These are phyloP conservation scores for Brachypterus glaber DNA, from an alignment of 2,888 invertebrate species.

Conservation along the genomic window DNA sequence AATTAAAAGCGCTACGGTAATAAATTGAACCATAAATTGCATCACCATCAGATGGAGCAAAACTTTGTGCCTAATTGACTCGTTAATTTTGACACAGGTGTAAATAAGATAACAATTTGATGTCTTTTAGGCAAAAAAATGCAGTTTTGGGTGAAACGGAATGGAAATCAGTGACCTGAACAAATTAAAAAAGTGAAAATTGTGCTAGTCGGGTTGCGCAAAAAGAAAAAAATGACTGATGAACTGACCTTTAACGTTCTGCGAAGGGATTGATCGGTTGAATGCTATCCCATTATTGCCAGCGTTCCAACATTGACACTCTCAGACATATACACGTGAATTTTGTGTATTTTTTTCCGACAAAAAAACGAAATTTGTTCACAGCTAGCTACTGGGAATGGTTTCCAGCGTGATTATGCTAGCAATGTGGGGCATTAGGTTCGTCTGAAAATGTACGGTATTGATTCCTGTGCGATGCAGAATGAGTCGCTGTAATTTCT, in stretches of 20 bases:
- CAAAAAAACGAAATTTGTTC: conserved; percentile 17
- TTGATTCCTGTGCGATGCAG: conserved; percentile 30
- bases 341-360: conserved; percentile 17
- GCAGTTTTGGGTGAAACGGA: no score
- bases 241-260: conserved; percentile 4
- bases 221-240: no score
- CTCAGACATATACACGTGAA: conserved; percentile 7
- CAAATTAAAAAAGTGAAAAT: no score
- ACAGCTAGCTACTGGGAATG: conserved; percentile 10
- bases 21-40: no score
- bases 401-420: conserved; percentile 21
- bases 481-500: not conserved
- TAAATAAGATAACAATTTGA: no score
- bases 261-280: not conserved
- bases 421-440: conserved; percentile 37
- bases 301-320: not conserved
- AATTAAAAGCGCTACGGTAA: no score
- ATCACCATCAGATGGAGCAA: no score
- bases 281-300: conserved; percentile 8
- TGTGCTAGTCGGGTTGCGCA: no score
- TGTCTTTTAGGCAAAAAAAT: no score
- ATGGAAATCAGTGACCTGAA: no score
- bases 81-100: no score
- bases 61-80: no score
- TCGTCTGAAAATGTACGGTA: conserved; percentile 33